These are phyloP conservation scores for Cottoperca gobio DNA, from an alignment of 2,797 vertebrate genomes.

Conservation along the genomic window DNA sequence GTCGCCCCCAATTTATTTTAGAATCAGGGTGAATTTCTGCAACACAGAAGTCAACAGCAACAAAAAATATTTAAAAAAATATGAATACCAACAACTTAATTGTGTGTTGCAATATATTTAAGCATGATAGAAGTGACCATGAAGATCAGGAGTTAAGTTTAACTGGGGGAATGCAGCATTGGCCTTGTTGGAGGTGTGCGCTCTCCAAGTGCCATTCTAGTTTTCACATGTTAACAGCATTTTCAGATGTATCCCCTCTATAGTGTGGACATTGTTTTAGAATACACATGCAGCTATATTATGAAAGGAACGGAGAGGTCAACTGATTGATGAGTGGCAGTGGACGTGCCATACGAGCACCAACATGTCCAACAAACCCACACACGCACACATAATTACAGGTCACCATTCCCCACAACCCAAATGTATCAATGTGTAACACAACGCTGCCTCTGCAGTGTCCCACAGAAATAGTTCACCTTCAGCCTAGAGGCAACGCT, in stretches of 20 bases:
- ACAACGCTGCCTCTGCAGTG: slow-evolving; percentile 11
- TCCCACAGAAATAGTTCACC: slow-evolving; percentile 39
- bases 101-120: neutral
- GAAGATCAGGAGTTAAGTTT: too few species aligned
- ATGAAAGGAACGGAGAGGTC: slow-evolving; percentile 32
- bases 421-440: slow-evolving; percentile 43
- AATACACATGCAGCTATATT: neutral
- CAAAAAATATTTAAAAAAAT: neutral
- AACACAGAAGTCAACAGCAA: neutral
- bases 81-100: neutral
- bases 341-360: slow-evolving; percentile 26
- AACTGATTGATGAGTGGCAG: slow-evolving; percentile 39
- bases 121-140: neutral
- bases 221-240: neutral
- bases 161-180: too few species aligned
- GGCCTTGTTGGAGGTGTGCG: too few species aligned
- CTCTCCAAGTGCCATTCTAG: too few species aligned
- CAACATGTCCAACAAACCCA: slow-evolving; percentile 27
- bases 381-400: slow-evolving; percentile 30
- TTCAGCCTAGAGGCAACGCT: slow-evolving; percentile 45
- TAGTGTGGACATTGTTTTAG: neutral
- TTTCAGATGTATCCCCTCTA: neutral
- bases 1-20: neutral
- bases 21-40: neutral
- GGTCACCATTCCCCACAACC: slow-evolving; percentile 27